Conservation (phyloP, 1,140 invertebrate species). For the Drosophila willistoni region DNA sequence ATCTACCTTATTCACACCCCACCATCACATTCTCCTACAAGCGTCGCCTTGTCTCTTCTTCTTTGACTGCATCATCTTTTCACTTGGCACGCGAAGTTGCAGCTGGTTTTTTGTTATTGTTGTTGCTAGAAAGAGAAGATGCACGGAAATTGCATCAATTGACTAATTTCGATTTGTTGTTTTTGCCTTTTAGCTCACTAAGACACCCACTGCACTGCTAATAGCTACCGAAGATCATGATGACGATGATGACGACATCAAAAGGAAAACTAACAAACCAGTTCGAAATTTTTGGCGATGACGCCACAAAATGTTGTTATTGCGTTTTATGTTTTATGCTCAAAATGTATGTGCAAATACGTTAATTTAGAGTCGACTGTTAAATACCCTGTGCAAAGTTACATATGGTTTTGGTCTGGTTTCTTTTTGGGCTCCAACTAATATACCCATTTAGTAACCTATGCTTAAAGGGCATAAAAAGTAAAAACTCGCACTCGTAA, state of each 20-base stretch:
- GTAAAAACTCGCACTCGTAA: slow-evolving; percentile 20
- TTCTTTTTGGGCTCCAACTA: neutral
- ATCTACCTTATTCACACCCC: neutral
- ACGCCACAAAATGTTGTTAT: slow-evolving; percentile 70
- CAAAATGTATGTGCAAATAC: slow-evolving; percentile 28
- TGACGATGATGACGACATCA: slow-evolving; percentile 72
- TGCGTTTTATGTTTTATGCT: slow-evolving; percentile 77
- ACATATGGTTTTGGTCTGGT: no score
- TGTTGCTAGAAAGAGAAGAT: slow-evolving; percentile 22
- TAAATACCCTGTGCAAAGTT: neutral
- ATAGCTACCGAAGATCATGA: slow-evolving; percentile 6
- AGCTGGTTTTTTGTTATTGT: slow-evolving; percentile 43
- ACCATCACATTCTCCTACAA: neutral
- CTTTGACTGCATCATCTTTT: slow-evolving; percentile 41
- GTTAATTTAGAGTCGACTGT: neutral
- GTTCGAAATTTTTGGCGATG: slow-evolving; percentile 76
- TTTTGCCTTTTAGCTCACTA: slow-evolving; percentile 25
- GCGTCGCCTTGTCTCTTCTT: slow-evolving; percentile 5
- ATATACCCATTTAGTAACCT: neutral
- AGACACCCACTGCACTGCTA: slow-evolving; percentile 15
- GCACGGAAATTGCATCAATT: slow-evolving; percentile 68
- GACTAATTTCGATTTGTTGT: slow-evolving; percentile 52
- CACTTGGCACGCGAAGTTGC: slow-evolving; percentile 61
- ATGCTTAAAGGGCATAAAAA: neutral
- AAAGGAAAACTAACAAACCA: slow-evolving; percentile 61